Evolutionary conservation across 2,113 vertebrate genomes (phyloP).

Genomic region (Sinocyclocheilus grahami): DNA sequence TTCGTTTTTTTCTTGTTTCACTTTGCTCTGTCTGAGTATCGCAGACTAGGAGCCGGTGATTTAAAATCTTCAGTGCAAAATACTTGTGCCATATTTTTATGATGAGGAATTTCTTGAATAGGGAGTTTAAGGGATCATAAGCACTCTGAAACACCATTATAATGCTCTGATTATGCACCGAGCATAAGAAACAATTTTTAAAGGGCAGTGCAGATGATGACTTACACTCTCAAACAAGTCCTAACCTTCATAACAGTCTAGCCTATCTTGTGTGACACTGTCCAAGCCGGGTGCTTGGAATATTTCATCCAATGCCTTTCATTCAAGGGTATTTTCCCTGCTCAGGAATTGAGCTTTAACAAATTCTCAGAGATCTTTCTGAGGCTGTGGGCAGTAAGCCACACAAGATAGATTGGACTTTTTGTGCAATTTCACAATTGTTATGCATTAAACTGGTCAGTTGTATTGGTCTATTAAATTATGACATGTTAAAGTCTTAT

Average conservation of each 20-base stretch:
- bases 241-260: slow-evolving; percentile 48
- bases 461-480: slow-evolving; percentile 56
- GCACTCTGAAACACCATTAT: slow-evolving; percentile 4
- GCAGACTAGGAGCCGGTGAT: slow-evolving; percentile 48
- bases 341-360: not conserved
- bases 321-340: not conserved
- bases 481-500: slow-evolving; percentile 53
- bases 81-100: slow-evolving; percentile 55
- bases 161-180: not conserved
- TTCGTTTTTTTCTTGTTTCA: slow-evolving; percentile 38
- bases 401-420: slow-evolving; percentile 46
- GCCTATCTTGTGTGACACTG: slow-evolving; percentile 31
- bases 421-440: slow-evolving; percentile 61
- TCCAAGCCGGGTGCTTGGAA: slow-evolving; percentile 16
- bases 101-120: slow-evolving; percentile 41
- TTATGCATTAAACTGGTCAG: slow-evolving; percentile 61
- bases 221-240: slow-evolving; percentile 42
- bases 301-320: not conserved
- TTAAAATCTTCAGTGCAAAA: slow-evolving; percentile 59
- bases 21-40: slow-evolving; percentile 44
- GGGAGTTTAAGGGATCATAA: slow-evolving; percentile 42
- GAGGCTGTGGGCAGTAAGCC: slow-evolving; percentile 43
- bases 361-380: slow-evolving; percentile 15
- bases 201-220: slow-evolving; percentile 27
- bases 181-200: not conserved